These are phyloP conservation scores for Bathynomus jamesi DNA, from an alignment of 1,140 invertebrate genomes.

Conservation along the genomic window DNA sequence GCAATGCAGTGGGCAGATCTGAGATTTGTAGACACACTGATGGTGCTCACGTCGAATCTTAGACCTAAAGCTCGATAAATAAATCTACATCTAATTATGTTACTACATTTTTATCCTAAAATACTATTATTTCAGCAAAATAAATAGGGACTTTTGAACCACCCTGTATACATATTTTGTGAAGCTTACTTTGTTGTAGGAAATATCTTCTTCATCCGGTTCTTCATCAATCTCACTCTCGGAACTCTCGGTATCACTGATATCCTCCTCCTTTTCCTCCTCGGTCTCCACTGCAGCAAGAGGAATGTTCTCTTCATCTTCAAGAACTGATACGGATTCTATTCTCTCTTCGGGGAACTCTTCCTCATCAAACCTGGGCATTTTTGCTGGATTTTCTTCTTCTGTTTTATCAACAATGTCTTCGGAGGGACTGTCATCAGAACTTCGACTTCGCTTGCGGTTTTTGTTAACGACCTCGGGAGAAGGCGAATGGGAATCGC, in stretches of 20 bases:
- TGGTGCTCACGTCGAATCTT: background rate
- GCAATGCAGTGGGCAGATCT: no score
- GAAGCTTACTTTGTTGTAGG: background rate
- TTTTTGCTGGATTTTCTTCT: background rate
- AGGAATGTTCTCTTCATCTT: background rate
- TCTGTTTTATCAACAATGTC: background rate
- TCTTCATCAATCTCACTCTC: background rate
- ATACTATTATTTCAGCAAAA: background rate
- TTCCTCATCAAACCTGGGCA: background rate
- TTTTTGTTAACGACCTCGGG: background rate
- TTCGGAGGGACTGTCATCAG: background rate
- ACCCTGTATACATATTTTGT: background rate
- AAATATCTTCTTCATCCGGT: background rate
- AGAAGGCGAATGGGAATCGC: background rate
- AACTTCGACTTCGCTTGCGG: background rate
- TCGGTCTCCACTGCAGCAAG: background rate
- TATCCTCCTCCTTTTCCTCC: background rate
- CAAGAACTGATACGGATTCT: background rate
- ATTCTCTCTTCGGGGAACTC: background rate
- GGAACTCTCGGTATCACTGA: background rate
- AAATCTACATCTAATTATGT: background rate
- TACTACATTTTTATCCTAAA: no score
- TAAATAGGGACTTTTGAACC: background rate
- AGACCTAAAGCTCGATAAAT: background rate
- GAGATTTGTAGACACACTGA: no score